These are phyloP conservation scores for Coleophora deauratella DNA, from an alignment of 2,888 invertebrate genomes.

Conservation along the genomic window DNA sequence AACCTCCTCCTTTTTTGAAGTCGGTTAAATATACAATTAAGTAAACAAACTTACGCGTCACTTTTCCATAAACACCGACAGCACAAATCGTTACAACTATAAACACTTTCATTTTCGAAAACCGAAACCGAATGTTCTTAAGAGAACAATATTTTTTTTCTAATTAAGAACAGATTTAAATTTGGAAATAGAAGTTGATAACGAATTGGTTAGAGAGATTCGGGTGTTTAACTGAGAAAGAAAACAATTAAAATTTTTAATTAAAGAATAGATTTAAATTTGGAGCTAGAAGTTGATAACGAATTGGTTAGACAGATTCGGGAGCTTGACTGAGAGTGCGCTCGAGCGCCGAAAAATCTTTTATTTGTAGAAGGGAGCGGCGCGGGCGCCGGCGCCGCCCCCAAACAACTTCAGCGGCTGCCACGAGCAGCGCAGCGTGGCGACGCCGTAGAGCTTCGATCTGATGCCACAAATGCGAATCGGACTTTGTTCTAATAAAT, in stretches of 20 bases:
- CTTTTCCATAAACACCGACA: constrained; percentile 41
- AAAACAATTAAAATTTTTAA: too few relatives aligned
- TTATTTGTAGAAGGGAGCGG: constrained; percentile 55
- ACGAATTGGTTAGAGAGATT: constrained; percentile 23
- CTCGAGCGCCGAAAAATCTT: constrained; percentile 43
- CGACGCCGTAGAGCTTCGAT: too few relatives aligned
- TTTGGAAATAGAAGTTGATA: neutral
- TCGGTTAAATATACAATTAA: neutral
- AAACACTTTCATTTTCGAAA: constrained; percentile 43
- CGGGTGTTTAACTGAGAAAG: constrained; percentile 33
- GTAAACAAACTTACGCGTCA: constrained; percentile 48
- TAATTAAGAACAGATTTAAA: too few relatives aligned
- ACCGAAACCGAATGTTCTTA: neutral
- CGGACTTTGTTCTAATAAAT: too few relatives aligned
- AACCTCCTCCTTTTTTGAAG: too few relatives aligned
- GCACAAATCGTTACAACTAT: constrained; percentile 35
- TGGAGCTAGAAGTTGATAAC: neutral
- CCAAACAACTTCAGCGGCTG: neutral
- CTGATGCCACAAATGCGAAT: too few relatives aligned
- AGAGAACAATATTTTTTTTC: too few relatives aligned
- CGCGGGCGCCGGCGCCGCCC: constrained; percentile 4
- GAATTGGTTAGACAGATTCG: constrained; percentile 27
- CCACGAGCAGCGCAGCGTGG: too few relatives aligned
- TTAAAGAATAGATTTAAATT: too few relatives aligned
- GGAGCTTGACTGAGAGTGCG: constrained; percentile 44